Evolutionary conservation across 1,140 invertebrate species (phyloP).

Genomic region (Philotrypesis tridentata): DNA sequence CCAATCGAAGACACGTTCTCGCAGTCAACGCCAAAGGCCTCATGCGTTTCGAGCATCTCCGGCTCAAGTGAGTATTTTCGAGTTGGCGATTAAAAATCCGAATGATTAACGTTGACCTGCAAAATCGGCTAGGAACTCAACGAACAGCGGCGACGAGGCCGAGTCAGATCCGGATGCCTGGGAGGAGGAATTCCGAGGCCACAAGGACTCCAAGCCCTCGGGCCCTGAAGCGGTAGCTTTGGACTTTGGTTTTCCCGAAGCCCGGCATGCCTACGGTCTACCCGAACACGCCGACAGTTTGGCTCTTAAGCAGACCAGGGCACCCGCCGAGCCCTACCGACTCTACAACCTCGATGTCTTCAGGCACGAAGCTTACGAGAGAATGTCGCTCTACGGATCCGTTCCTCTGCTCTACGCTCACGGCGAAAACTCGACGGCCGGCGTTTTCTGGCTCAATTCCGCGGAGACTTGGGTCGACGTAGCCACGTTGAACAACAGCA

Average conservation of each 20-base stretch:
- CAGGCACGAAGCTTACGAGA: slow-evolving; percentile 95
- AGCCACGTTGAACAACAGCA: slow-evolving; percentile 2
- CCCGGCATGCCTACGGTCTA: slow-evolving; percentile 94
- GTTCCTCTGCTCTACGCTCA: slow-evolving; percentile 96
- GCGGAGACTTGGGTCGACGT: slow-evolving; percentile 99
- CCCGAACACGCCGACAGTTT: slow-evolving; percentile 97
- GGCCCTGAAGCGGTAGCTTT: slow-evolving; percentile 97
- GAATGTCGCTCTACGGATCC: slow-evolving; percentile 97
- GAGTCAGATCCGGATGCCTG: slow-evolving; percentile 88
- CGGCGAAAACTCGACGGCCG: slow-evolving; percentile 85
- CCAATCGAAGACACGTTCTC: slow-evolving; percentile 82
- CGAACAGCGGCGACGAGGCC: slow-evolving; percentile 71
- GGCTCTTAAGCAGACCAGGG: slow-evolving; percentile 88
- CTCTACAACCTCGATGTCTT: slow-evolving; percentile 99
- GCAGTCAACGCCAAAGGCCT: slow-evolving; percentile 91
- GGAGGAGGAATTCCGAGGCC: slow-evolving; percentile 97
- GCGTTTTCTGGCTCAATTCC: slow-evolving; percentile 97
- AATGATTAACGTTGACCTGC: not conserved
- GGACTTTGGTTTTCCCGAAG: slow-evolving; percentile 94
- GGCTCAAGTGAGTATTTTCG: slow-evolving; percentile 76
- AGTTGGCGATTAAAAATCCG: not conserved
- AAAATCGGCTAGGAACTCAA: not conserved
- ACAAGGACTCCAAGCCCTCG: slow-evolving; percentile 93
- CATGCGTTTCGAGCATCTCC: slow-evolving; percentile 93
- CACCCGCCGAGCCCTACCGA: slow-evolving; percentile 90